Base-by-base conservation (phyloP, 2,797 vertebrate species). In the Spinus pinus region DNA sequence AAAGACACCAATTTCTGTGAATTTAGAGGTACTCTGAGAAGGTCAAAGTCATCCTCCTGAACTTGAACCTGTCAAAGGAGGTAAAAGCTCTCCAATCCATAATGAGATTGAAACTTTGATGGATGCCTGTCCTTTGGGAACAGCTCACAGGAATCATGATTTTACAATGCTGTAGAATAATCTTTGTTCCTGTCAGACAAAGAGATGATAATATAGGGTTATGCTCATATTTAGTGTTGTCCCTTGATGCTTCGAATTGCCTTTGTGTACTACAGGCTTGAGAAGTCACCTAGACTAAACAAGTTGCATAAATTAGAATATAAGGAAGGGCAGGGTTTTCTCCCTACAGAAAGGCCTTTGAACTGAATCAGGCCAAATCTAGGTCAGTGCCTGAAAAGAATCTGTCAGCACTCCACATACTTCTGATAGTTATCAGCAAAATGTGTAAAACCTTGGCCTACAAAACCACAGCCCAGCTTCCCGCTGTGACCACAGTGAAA, bases 21-120 rank as follows among this genome's bases (percentile, higher is more conserved):
- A 93, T 96, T 94, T 92, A 82, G 51, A 94, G 30, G 56, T 94
- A 33, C 33, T 80, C 51, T 85, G 64, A 67, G 64, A 90, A 88
- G 61, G 85, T 81, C 80, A 81, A 69, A 81, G 12, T 92, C 88
- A 79, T 81, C 31, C 81, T 90, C 30, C 33, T 84, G 88, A 94
- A 84, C 70, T 66, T 92, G 77, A 94, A 90, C 67, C 84, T 93
- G 31, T 62, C 80, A 84, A 56, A 91, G 42, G 61, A 91, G 71
- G 86, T 69, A 81, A 94, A 89, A 91, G n/a, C 35, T 88, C n/a
- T 94, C 24, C 57, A 77, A 33, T 44, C 28, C 42, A 14, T 93
- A 88, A 93, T 75, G 73, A 93, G 50, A 77, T 31, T 86, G 81
- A 91, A 94, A 71, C 42, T 64, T 57, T 87, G 77, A 88, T 81